Evolutionary conservation across 1,140 invertebrate genomes (phyloP), one percentile per base, ranked within the genome.

Genomic region (Theocolax elegans): DNA sequence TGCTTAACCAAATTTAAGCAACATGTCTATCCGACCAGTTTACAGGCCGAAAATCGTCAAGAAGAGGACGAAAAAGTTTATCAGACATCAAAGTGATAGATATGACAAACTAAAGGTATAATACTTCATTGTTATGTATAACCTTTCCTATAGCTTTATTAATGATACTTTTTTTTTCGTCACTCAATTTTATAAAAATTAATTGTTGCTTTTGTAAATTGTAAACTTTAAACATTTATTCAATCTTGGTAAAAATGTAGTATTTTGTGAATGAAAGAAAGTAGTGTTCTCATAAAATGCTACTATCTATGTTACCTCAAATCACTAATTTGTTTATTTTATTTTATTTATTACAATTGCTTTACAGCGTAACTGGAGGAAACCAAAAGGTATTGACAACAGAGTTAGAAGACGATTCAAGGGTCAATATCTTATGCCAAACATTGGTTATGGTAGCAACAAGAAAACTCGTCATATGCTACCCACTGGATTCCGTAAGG

Each of bases 341-440:
- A 15, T 21, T 29, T 62, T 29, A n/a, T 48, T n/a, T 17, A 40
- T 44, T 19, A 46, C 23, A 23, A 12, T 53, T 54, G 42, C 44
- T 78, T 79, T 88, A 46, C 78, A 93, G 91, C 86, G 90, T 70
- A 95, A 92, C 88, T 97, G 95, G 95, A 89, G 95, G 76, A 97
- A 95, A 87, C 95, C 95, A 0, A 95, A 95, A 84, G 96, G 98
- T 97, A 99, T 99, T 89, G 98, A 99, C 87, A 99, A 99, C 91
- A 92, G 97, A 88, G 97, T 99, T 10, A 91, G 98, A 75, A 93
- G 98, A 81, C 90, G 97, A 75, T 99, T 99, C 88, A 99, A 99
- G 92, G 98, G 98, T 25, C 96, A 99, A 83, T 97, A 94, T 82
- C 88, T 96, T 86, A 99, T 99, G 98, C 98, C 98, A 48, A 97